Base-by-base conservation (phyloP, 1,140 invertebrate species). In the Macrocentrus cingulum region DNA sequence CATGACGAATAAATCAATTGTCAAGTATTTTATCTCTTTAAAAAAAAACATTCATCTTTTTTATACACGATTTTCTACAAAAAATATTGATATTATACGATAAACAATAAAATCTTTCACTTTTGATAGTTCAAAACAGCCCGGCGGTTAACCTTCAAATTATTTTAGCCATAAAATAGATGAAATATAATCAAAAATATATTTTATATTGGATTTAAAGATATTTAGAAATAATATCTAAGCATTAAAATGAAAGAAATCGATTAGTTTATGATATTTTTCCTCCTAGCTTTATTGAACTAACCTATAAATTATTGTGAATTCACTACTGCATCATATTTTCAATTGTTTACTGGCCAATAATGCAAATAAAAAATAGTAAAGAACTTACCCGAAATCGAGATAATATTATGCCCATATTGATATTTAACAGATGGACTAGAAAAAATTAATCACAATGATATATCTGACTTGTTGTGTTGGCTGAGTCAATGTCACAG, bases 361-460 rank as follows among this genome's bases (percentile, higher is more conserved):
- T 18, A 52, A 54, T 36, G 2, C 22, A 54, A 13, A 25, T 18
- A 56, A 46, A 61, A 54, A 57, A 53, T 16, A 2, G 1, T 49
- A 48, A 25, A 49, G 54, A 52, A 74, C 79, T 80, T 61, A 80
- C 77, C 34, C 70, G 70, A 71, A 79, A 80, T 61, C 71, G 71
- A 46, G 79, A 79, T 18, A 80, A 57, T 58, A 80, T 62, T 6
- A 75, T 69, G 5, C 76, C 77, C 77, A 79, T 80, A 18, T 52
- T 72, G 51, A 79, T 80, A 18, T 52, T 72, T 48, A 54, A 39
- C 15, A 19, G 13, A 29, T 23, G n/a, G 20, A 37, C 9, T 51
- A 51, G 9, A 32, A 39, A 13, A 15, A 29, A 29, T 29, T 29
- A 29, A 29, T 29, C 25, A 29, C 4, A 29, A 29, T 9, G 25